A percentile compares a stretch with the other conserved stretches of the same genome.
Conservation (phyloP, 2,797 vertebrate genomes). For the Ctenopoma kingsleyae region DNA sequence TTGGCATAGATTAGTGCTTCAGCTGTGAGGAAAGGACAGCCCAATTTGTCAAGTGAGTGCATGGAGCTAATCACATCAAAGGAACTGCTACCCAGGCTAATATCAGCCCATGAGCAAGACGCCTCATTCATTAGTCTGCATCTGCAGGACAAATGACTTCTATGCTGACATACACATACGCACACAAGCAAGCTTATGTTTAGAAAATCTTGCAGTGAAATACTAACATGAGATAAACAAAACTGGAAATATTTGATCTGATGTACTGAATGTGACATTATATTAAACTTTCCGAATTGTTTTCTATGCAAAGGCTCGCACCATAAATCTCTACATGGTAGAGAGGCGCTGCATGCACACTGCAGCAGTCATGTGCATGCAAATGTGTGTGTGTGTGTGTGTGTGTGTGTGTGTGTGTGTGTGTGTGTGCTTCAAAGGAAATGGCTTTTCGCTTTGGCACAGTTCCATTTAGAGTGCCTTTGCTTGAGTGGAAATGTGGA, state of each 20-base stretch:
- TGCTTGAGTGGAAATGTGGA: constrained; percentile 47
- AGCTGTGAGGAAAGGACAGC: constrained; percentile 76
- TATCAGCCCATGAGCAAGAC: constrained; percentile 76
- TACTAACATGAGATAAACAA: constrained; percentile 47
- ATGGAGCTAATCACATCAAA: constrained; percentile 83
- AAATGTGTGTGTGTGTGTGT: constrained; percentile 51
- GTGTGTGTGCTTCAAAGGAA: constrained; percentile 55
- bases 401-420: constrained; percentile 40
- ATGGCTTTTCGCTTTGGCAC: constrained; percentile 33
- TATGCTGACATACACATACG: constrained; percentile 64
- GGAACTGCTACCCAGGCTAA: constrained; percentile 77
- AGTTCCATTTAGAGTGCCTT: constrained; percentile 41
- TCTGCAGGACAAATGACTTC: constrained; percentile 79
- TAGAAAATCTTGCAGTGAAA: constrained; percentile 13
- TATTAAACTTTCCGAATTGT: constrained; percentile 39
- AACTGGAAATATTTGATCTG: constrained; percentile 40
- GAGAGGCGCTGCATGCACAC: constrained; percentile 43
- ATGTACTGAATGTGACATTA: constrained; percentile 39
- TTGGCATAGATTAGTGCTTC: constrained; percentile 79
- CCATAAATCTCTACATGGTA: constrained; percentile 41
- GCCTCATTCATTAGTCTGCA: constrained; percentile 81
- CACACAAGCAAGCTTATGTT: constrained; percentile 35
- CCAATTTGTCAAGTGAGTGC: constrained; percentile 81
- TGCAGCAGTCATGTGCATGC: constrained; percentile 58
- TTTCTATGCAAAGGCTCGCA: constrained; percentile 11